Evolutionary conservation across 2,888 invertebrate species (phyloP), one percentile per base, ranked within the genome.

Genomic region (Criorhina ranunculi): DNA sequence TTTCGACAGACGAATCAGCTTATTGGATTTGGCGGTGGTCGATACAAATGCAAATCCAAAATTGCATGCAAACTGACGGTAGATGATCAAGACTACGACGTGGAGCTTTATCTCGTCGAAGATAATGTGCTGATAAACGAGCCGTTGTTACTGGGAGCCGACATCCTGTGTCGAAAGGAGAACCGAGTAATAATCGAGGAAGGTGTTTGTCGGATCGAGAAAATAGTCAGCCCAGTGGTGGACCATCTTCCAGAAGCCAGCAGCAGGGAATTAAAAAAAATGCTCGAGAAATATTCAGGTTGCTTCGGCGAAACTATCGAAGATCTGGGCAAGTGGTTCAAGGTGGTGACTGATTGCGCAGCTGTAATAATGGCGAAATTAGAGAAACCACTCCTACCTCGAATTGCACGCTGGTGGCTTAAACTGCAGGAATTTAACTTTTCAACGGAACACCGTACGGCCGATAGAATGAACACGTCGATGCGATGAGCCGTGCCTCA

Each of bases 1-100:
- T n/a, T n/a, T n/a, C n/a, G n/a, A n/a, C n/a, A n/a, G n/a, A n/a
- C n/a, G 33, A 33, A 6, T 5, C 33, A 33, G 7, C 33, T 33
- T 33, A n/a, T 40, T 40, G 40, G 40, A 3, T 40, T 40, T 40
- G n/a, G 8, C n/a, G 40, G 40, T n/a, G 40, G 40, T n/a, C 40
- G 40, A 40, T n/a, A 40, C n/a, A 40, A 40, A 3, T 40, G 8
- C 11, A 40, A 40, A 40, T 40, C 40, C n/a, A 40, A 40, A 40
- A 40, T 40, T 40, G 40, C 40, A n/a, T 40, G 40, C 40, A 4
- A 40, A 11, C 9, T 40, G 40, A n/a, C 9, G 9, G 8, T 40
- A 40, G 40, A n/a, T 40, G 40, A 40, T 7, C 8, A n/a, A n/a
- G 9, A 40, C 11, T 4, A 11, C 40, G 9, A 40, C 3, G 40